A percentile compares a stretch with the other conserved stretches of the same genome.
Conservation (phyloP, 2,797 vertebrate species). For the Orestias chungarensis region DNA sequence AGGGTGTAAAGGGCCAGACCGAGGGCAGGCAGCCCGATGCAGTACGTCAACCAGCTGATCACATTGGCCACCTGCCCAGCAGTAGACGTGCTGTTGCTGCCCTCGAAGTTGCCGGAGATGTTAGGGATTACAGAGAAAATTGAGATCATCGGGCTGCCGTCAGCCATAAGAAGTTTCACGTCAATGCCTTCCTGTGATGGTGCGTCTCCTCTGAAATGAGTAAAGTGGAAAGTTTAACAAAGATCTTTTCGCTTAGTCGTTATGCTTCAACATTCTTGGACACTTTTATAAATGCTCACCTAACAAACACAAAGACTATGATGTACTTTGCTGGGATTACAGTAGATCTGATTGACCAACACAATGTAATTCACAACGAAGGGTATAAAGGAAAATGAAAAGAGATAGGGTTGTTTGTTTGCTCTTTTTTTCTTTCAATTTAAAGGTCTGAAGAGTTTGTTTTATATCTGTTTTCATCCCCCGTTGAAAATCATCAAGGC, state of each 20-base stretch:
- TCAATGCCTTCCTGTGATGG: slow-evolving; percentile 24
- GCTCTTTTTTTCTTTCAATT: no score
- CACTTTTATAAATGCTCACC: not conserved
- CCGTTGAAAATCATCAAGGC: no score
- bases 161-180: slow-evolving; percentile 42
- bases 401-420: no score
- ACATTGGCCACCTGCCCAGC: slow-evolving; percentile 39
- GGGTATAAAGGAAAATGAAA: not conserved
- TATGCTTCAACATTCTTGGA: not conserved
- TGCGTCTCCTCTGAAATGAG: not conserved
- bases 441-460: no score
- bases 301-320: not conserved
- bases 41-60: slow-evolving; percentile 66
- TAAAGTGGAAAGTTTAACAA: not conserved
- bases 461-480: no score
- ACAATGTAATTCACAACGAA: not conserved
- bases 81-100: not conserved
- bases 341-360: not conserved
- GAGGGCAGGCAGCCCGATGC: slow-evolving; percentile 67
- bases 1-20: slow-evolving; percentile 70
- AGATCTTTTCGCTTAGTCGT: not conserved
- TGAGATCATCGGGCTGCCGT: not conserved
- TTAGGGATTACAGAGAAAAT: not conserved
- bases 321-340: not conserved
- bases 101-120: slow-evolving; percentile 8